Evolutionary conservation across 2,113 vertebrate genomes (phyloP), one percentile per base, ranked within the genome.

Genomic region (Lepus timidus): DNA sequence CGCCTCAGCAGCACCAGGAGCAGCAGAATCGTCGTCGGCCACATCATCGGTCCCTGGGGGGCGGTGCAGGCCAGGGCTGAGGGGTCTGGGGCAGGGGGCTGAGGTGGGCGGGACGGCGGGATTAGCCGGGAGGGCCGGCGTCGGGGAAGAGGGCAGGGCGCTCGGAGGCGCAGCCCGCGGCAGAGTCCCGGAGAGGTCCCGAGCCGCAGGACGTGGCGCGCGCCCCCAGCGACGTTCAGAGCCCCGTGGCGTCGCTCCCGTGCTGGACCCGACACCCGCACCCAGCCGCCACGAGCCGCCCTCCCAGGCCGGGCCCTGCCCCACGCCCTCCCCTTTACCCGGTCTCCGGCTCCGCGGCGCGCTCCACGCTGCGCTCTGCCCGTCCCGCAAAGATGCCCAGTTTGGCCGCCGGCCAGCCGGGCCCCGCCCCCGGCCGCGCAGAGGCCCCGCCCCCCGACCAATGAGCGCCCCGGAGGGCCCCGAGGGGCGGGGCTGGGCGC

Each of bases 31-130:
- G 88, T 86, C 8, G 61, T 33, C 65, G 27, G 92, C 96, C 95
- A 95, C 97, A 90, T 94, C 90, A 9, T 86, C 74, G 23, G 36
- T 79, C 23, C 93, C 93, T 97, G 93, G 29, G 68, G 52, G 90
- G 78, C 22, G 71, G 44, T 0, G 98, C 84, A 97, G 61, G 14
- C 49, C 73, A 95, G 98, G 20, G 98, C 98, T 99, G 98, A 99
- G 98, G 62, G 65, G 19, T 73, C 39, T 36, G 5, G 23, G 70
- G 76, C 14, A 49, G 51, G 5, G 20, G 31, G 51, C 23, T 14
- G 23, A 17, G 36, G 4, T 12, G 36, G n/a, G 8, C 22, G 19
- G 27, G 29, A 0, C 8, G 19, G 27, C 2, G 29, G 51, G 8
- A 11, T 36, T 29, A 20, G 39, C 4, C 14, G 14, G n/a, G 6